These are phyloP conservation scores for Graphium colonna DNA, from an alignment of 2,888 invertebrate species.

Conservation along the genomic window DNA sequence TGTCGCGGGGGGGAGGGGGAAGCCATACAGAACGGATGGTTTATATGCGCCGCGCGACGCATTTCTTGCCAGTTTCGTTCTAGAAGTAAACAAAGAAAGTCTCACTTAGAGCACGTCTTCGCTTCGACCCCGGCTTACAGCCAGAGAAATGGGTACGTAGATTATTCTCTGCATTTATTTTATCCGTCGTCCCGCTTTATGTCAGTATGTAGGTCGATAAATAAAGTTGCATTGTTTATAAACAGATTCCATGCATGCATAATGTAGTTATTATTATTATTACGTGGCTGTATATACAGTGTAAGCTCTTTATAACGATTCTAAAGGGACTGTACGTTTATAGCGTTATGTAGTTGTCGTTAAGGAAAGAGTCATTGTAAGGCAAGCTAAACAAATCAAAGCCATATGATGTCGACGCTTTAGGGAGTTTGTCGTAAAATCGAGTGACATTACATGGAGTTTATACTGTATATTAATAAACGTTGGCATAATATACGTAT, in stretches of 20 bases:
- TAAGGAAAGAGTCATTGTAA: no score
- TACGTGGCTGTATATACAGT: no score
- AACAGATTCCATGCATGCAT: background rate
- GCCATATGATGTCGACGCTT: no score
- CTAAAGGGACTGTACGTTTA: no score
- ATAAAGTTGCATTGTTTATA: background rate
- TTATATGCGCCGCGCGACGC: conserved; percentile 64
- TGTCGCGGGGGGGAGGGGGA: conserved; percentile 33
- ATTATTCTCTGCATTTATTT: conserved; percentile 21
- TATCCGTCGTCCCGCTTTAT: background rate
- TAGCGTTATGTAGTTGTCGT: no score
- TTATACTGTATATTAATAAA: no score
- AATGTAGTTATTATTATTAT: no score
- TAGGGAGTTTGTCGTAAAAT: no score
- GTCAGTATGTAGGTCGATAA: background rate
- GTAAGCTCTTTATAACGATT: no score
- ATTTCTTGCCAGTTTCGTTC: conserved; percentile 59
- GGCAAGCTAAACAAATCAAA: no score
- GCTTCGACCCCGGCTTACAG: conserved; percentile 41
- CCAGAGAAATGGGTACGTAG: conserved; percentile 65
- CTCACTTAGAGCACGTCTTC: conserved; percentile 42
- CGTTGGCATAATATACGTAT: no score
- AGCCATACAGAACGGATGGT: conserved; percentile 42
- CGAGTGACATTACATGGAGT: no score
- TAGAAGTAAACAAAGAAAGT: conserved; percentile 60